Evolutionary conservation across 2,888 invertebrate genomes (phyloP).

Genomic region (Patella ulyssiponensis): DNA sequence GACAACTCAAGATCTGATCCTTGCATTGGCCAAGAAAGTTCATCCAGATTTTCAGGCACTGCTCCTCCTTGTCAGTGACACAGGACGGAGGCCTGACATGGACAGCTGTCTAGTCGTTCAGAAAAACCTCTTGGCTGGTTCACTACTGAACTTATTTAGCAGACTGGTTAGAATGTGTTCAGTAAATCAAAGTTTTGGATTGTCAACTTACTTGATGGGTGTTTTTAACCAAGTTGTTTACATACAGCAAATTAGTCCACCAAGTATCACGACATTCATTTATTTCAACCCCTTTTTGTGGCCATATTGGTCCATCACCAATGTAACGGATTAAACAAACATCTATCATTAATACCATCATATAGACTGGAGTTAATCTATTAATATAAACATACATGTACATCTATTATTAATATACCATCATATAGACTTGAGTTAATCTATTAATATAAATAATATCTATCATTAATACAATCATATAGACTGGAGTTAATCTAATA

Average conservation of each 20-base stretch:
- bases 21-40: no score
- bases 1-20: no score
- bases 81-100: no score
- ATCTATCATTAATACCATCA: constrained; percentile 28
- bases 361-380: constrained; percentile 32
- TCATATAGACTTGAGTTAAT: no score
- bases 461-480: constrained; percentile 66
- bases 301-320: constrained; percentile 52
- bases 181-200: no score
- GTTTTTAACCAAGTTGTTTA: constrained; percentile 54
- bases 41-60: no score
- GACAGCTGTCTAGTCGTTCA: no score
- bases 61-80: no score
- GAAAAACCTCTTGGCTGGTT: no score
- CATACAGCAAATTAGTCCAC: constrained; percentile 59
- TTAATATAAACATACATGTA: neutral
- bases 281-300: constrained; percentile 41
- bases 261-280: constrained; percentile 52
- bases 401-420: neutral
- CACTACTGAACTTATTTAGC: no score
- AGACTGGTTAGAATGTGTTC: no score
- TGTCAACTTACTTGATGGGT: constrained; percentile 32
- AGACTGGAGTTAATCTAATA: constrained; percentile 67
- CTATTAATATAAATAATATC: constrained; percentile 56
- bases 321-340: constrained; percentile 43